phyloP scores from a whole-genome alignment of 2,113 vertebrate species.

The Gadus macrocephalus region DNA sequence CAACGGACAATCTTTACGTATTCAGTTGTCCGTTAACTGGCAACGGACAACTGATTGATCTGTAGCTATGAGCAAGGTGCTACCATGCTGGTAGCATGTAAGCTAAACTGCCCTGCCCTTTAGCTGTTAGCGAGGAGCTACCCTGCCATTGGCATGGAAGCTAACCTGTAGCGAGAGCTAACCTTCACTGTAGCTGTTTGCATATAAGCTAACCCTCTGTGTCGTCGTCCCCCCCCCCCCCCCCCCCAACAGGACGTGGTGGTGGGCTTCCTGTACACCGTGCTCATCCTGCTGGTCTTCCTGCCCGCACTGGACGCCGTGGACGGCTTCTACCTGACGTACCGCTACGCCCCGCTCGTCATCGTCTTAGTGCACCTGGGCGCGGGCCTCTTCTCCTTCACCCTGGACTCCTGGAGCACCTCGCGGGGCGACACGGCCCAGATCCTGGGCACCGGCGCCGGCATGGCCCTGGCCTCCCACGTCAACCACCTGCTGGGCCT shows the following conservation, averaged over 20 bases:
- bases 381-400: slow-evolving; percentile 92
- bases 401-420: slow-evolving; percentile 95
- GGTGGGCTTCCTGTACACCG: slow-evolving; percentile 84
- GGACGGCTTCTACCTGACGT: slow-evolving; percentile 85
- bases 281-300: slow-evolving; percentile 84
- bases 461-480: slow-evolving; percentile 87
- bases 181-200: too few species aligned
- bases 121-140: too few species aligned
- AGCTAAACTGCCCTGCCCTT: too few species aligned
- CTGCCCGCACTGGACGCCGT: slow-evolving; percentile 82
- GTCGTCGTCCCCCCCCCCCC: neutral
- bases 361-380: slow-evolving; percentile 85
- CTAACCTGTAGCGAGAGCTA: too few species aligned
- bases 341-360: slow-evolving; percentile 80
- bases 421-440: slow-evolving; percentile 92
- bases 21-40: too few species aligned
- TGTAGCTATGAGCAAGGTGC: too few species aligned
- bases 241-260: slow-evolving; percentile 82
- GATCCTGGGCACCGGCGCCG: slow-evolving; percentile 90
- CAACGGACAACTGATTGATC: too few species aligned
- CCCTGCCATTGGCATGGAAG: too few species aligned
- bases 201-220: neutral
- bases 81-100: too few species aligned
- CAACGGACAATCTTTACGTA: too few species aligned
- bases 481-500: slow-evolving; percentile 75